These are phyloP conservation scores for Elgaria multicarinata DNA, from an alignment of 2,113 vertebrate genomes.

Conservation along the genomic window DNA sequence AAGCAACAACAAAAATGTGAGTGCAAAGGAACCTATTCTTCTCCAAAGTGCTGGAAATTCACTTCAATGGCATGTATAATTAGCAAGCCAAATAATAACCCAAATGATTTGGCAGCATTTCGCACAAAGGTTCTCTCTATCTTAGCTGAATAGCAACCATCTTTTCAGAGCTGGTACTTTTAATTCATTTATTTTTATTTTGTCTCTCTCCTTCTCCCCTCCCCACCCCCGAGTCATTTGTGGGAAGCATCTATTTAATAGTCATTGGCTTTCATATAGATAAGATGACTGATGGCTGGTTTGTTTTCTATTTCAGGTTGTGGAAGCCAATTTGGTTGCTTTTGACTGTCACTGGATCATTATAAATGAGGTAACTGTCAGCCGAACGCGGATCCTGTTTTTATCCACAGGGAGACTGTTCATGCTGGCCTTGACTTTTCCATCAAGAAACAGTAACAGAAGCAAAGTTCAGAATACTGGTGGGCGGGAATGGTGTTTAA, in stretches of 20 bases:
- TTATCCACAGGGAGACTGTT: constrained; percentile 35
- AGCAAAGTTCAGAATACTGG: constrained; percentile 50
- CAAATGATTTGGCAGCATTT: constrained; percentile 39
- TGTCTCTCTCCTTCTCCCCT: not conserved
- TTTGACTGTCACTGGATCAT: constrained; percentile 99
- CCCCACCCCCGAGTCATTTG: constrained; percentile 32
- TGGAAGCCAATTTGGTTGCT: constrained; percentile 98
- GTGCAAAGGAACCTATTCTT: constrained; percentile 44
- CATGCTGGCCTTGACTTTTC: constrained; percentile 55
- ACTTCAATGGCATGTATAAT: constrained; percentile 59
- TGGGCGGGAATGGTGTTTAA: constrained; percentile 36
- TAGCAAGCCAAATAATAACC: constrained; percentile 50
- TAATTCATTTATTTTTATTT: constrained; percentile 5
- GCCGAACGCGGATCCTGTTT: constrained; percentile 56
- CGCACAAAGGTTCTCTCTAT: constrained; percentile 49
- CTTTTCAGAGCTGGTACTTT: constrained; percentile 28
- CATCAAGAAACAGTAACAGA: constrained; percentile 56
- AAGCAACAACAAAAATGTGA: constrained; percentile 16
- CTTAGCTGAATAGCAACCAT: constrained; percentile 48
- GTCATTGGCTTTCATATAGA: constrained; percentile 44
- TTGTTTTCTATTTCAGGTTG: constrained; percentile 89
- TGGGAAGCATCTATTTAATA: constrained; percentile 37
- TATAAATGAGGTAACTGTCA: constrained; percentile 94
- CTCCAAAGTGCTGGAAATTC: not conserved
- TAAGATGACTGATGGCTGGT: constrained; percentile 72